Evolutionary conservation across 2,888 invertebrate species (phyloP), one percentile per base, ranked within the genome.

Genomic region (Stenotaenia linearis): DNA sequence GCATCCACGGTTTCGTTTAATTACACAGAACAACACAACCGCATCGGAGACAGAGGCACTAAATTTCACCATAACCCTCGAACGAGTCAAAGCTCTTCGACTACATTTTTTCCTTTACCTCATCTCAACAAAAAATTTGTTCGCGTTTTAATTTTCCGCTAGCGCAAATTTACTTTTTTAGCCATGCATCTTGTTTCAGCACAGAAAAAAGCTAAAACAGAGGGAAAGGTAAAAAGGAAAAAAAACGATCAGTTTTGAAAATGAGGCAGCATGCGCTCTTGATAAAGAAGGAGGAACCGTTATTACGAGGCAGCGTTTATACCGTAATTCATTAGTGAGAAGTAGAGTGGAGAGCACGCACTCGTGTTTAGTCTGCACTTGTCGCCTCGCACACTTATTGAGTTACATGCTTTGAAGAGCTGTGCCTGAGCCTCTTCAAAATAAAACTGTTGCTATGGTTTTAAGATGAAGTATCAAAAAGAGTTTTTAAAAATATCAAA

Each of bases 241-340:
- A 69, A 25, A 28, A 69, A 69, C 69, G 69, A 69, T 69, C 69
- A 69, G 69, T 69, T n/a, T 69, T 25, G 69, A 28, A 69, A 69
- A 28, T 69, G 69, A 69, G 28, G 69, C 69, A 25, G 69, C 69
- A 69, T 69, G 23, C 69, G 25, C 69, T 69, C 69, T 69, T 69
- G 69, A 69, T 69, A 28, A 69, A 25, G 69, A 15, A 69, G 69
- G 69, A 69, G 69, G 69, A 69, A 69, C 69, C 69, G 69, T 69
- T 69, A 69, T 69, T 69, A 69, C 25, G 69, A 69, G 69, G 69
- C 69, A 69, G 69, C 69, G 69, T 69, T 69, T 69, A 69, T 69
- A 69, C 69, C 69, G 69, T 69, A 69, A 69, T 69, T 69, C 69
- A 69, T 69, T 69, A 69, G 69, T 69, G 69, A 69, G 69, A 69